Base-by-base conservation (phyloP, 2,888 invertebrate species). In the Copidosoma aretas region DNA sequence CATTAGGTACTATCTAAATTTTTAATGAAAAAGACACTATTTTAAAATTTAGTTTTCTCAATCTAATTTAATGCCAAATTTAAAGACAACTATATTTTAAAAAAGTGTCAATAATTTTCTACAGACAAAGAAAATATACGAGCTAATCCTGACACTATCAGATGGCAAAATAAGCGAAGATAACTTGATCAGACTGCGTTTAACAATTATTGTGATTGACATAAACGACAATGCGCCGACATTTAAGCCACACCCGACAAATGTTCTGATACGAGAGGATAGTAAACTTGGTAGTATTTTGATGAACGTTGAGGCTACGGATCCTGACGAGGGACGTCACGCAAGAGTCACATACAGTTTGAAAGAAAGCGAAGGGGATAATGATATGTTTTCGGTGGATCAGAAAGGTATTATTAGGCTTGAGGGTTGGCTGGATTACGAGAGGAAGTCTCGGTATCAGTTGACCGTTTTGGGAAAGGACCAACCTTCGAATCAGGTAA, bases 181-280 rank as follows among this genome's bases (percentile, higher is more conserved):
- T 68, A 94, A 93, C 84, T 94, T 90, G 84, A 92, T 95, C 76
- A 95, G 94, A 1, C 95, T 95, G 85, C 94, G 95, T 81, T 89
- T 96, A 76, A 86, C 95, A 74, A 85, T 95, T 62, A 87, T 95
- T 76, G 94, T 96, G 57, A 95, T 95, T 85, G 96, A 96, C 82
- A 91, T 94, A 57, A 95, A 95, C 81, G 95, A 95, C 86, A 95
- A 95, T 86, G 91, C 90, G 78, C 96, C 96, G 41, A 88, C 93
- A 73, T 96, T 95, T 84, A 90, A 91, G 82, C 91, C 93, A 22
- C 94, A 94, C 85, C 93, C 92, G 77, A 90, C 93, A 56, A 92
- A 94, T 62, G 87, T 96, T 73, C 90, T 89, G 68, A 87, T 96
- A 52, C 89, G 89, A 68, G 96, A 96, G 86, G 90, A 94, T 82